Evolutionary conservation across 2,888 invertebrate species (phyloP), one percentile per base, ranked within the genome.

Genomic region (Ormia ochracea): DNA sequence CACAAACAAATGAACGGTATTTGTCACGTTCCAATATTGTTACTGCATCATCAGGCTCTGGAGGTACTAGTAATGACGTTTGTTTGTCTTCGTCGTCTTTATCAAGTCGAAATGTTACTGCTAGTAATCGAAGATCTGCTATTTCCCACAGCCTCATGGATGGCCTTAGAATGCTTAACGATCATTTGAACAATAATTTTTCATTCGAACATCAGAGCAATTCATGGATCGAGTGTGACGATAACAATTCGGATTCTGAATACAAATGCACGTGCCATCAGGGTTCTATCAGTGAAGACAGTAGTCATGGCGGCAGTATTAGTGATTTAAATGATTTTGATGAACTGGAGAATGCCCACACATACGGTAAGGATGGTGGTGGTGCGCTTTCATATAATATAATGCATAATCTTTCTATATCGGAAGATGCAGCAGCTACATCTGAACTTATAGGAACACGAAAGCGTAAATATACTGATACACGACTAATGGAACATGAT

Each of bases 221-320:
- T 41, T 86, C 88, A 0, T 90, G 90, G 88, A 89, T 85, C 41
- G 90, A 90, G 77, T 88, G 89, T 78, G 90, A 90, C 41, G 90
- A 89, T 68, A 89, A 87, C 66, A 87, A 85, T 36, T 87, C 87
- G 9, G 89, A 90, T 77, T 12, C 85, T 50, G 90, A 90, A 78
- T 90, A 90, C 81, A 84, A 89, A 50, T 90, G 90, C 73, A 90
- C 90, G 7, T 90, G 90, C 75, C 87, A 86, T 70, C 88, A 88
- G 45, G 85, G 87, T 77, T 85, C 84, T 4, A 78, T 81, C 12
- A 78, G 81, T 36, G 81, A 76, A 63, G 73, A 66, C 31, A 81
- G 83, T 58, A 82, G 85, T 75, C 87, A 84, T 48, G 84, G 88
- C 21, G 88, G 88, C 58, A 89, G 86, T 69, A 86, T 83, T 66